phyloP scores from a whole-genome alignment of 2,888 invertebrate species.

The Tupiocoris notatus region DNA sequence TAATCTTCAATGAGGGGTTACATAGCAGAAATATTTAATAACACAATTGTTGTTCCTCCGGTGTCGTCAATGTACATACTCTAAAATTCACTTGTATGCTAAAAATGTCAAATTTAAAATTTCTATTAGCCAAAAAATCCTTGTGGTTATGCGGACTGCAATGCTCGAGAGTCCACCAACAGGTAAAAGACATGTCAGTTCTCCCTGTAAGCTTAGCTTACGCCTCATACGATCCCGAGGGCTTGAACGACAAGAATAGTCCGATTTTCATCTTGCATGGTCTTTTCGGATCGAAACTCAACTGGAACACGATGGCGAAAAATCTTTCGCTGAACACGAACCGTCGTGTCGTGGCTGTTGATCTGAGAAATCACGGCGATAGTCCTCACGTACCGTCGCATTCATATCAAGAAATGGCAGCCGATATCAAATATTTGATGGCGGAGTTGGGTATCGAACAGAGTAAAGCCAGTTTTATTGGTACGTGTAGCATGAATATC shows the following conservation, averaged over 20 bases:
- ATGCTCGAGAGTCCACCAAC: conserved; percentile 15
- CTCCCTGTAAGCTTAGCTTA: conserved; percentile 35
- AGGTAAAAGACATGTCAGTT: neutral
- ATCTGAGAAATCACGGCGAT: conserved; percentile 93
- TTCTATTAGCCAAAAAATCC: too few species aligned
- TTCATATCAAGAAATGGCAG: conserved; percentile 70
- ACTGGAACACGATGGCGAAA: conserved; percentile 81
- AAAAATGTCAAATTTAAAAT: too few species aligned
- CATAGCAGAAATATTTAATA: too few species aligned
- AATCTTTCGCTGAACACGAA: conserved; percentile 44
- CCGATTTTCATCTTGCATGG: conserved; percentile 50
- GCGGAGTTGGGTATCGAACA: conserved; percentile 54
- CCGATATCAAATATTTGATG: conserved; percentile 67
- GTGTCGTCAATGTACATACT: too few species aligned
- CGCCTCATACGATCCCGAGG: conserved; percentile 37
- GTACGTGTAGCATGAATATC: too few species aligned
- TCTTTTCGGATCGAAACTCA: conserved; percentile 74
- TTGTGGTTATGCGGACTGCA: too few species aligned
- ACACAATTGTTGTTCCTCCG: too few species aligned
- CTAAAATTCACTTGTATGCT: too few species aligned
- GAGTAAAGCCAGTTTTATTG: conserved; percentile 39
- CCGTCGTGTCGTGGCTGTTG: conserved; percentile 69
- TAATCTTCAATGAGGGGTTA: too few species aligned
- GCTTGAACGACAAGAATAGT: conserved; percentile 17
- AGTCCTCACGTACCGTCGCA: conserved; percentile 77